Conservation (phyloP, 2,888 invertebrate species). For the Andrena bucephala region DNA sequence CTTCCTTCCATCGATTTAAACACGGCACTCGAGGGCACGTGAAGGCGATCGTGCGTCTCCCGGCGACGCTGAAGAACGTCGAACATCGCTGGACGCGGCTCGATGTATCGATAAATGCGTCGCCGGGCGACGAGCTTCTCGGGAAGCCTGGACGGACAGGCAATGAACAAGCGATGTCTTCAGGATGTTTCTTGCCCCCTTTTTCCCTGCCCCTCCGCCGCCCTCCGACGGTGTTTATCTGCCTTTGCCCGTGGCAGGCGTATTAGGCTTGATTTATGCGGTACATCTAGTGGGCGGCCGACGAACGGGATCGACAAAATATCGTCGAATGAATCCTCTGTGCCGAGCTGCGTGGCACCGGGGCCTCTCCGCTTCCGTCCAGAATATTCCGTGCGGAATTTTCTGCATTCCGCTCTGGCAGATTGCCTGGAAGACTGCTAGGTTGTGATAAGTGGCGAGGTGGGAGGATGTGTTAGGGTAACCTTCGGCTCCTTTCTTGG, state of each 20-base stretch:
- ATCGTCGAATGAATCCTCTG: slow-evolving; percentile 22
- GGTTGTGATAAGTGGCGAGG: too few relatives aligned
- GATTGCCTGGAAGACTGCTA: too few relatives aligned
- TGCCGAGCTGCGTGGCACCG: background rate
- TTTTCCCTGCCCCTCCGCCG: background rate
- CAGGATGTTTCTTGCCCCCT: slow-evolving; percentile 8
- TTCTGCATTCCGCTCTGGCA: background rate
- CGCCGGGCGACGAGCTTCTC: slow-evolving; percentile 24
- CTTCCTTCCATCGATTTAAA: slow-evolving; percentile 57
- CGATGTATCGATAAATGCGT: slow-evolving; percentile 52
- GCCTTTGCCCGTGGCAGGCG: slow-evolving; percentile 25
- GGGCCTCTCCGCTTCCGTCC: background rate
- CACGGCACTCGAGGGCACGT: slow-evolving; percentile 25
- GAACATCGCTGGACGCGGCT: slow-evolving; percentile 32
- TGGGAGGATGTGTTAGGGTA: too few relatives aligned
- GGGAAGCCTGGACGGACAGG: slow-evolving; percentile 28
- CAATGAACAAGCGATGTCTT: slow-evolving; percentile 40
- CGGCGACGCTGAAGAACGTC: slow-evolving; percentile 39
- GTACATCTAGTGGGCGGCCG: slow-evolving; percentile 23
- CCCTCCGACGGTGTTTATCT: slow-evolving; percentile 11
- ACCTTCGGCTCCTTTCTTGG: too few relatives aligned
- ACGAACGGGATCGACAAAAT: slow-evolving; percentile 31
- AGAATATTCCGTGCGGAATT: background rate
- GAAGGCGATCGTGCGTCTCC: slow-evolving; percentile 46
- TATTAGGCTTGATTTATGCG: slow-evolving; percentile 52